phyloP scores from a whole-genome alignment of 2,888 invertebrate genomes.

The Neria commutata region DNA sequence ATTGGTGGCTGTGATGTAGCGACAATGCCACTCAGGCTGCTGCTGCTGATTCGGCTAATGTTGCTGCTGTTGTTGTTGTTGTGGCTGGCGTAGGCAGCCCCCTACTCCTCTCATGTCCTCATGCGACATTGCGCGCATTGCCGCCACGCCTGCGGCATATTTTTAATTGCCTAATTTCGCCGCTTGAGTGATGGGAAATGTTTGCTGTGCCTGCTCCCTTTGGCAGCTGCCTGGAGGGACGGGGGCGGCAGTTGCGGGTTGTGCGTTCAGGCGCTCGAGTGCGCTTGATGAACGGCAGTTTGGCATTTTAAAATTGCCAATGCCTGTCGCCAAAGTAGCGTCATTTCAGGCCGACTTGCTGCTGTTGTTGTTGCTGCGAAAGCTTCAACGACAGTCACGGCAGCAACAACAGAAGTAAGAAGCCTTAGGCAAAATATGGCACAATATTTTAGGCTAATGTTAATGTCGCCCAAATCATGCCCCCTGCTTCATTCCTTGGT shows the following conservation, averaged over 20 bases:
- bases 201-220: constrained; percentile 17
- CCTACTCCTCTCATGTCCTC: constrained; percentile 18
- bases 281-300: constrained; percentile 54
- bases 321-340: constrained; percentile 46
- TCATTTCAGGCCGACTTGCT: constrained; percentile 1
- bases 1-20: constrained; percentile 30
- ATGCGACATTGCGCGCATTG: constrained; percentile 4
- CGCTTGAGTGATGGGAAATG: constrained; percentile 57
- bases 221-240: neutral
- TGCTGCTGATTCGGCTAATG: neutral
- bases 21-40: constrained; percentile 14
- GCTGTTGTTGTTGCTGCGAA: constrained; percentile 3
- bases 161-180: constrained; percentile 62
- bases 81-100: constrained; percentile 5
- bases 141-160: constrained; percentile 58
- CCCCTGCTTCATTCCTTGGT: constrained; percentile 18
- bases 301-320: constrained; percentile 51
- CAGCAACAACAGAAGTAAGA: too few relatives aligned
- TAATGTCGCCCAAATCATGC: constrained; percentile 53
- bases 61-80: constrained; percentile 6
- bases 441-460: constrained; percentile 60
- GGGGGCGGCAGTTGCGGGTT: neutral
- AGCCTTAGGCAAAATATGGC: constrained; percentile 56
- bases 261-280: neutral
- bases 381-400: too few relatives aligned